Conservation (phyloP, 1,140 invertebrate species). For the Ceratosolen solmsi region DNA sequence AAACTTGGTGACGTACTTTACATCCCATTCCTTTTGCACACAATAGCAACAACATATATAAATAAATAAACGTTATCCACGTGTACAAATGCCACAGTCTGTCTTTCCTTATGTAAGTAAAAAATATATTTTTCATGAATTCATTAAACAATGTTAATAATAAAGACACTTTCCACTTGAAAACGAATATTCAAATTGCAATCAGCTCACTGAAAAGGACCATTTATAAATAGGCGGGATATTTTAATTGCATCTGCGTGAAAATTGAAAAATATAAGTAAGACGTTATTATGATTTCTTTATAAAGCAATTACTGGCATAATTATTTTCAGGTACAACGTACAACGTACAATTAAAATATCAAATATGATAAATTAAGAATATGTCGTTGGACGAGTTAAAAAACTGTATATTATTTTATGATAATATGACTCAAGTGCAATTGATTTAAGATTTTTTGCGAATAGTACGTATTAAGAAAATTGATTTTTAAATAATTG, state of each 20-base stretch:
- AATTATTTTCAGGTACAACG: slow-evolving; percentile 1
- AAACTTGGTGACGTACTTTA: too few relatives aligned
- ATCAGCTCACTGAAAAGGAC: not conserved
- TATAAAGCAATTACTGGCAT: not conserved
- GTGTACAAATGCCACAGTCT: not conserved
- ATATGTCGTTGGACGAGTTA: not conserved
- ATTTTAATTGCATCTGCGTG: not conserved
- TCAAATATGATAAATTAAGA: not conserved
- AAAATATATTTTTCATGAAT: not conserved
- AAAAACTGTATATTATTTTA: not conserved
- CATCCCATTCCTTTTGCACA: not conserved
- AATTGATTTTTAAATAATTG: not conserved
- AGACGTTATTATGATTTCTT: not conserved
- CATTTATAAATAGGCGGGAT: not conserved
- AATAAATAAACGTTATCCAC: not conserved
- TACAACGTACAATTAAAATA: not conserved
- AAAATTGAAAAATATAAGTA: not conserved
- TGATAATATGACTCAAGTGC: not conserved
- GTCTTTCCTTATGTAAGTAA: not conserved
- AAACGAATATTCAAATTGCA: not conserved
- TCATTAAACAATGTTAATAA: slow-evolving; percentile 4
- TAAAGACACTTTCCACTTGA: not conserved
- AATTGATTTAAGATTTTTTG: not conserved
- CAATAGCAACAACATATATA: not conserved
- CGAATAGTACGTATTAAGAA: not conserved